Evolutionary conservation across 2,888 invertebrate genomes (phyloP), one percentile per base, ranked within the genome.

Genomic region (Caenorhabditis plicata): DNA sequence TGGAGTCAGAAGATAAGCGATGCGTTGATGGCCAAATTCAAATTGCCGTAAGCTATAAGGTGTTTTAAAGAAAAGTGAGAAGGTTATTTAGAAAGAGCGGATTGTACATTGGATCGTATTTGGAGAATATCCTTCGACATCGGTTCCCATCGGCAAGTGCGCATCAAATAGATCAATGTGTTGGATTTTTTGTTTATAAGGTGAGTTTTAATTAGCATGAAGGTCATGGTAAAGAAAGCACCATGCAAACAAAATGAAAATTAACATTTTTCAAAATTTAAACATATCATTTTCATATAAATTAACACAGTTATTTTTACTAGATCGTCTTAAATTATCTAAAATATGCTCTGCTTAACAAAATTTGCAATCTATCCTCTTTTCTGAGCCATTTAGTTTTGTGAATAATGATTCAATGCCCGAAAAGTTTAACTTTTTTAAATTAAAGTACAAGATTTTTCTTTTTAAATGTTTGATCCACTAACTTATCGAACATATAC

Each of bases 181-280:
- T 73, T 7, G 53, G 70, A 2, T 62, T 68, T 36, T 68, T 75
- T 52, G n/a, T n/a, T n/a, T n/a, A n/a, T n/a, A n/a, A n/a, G n/a
- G n/a, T n/a, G n/a, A n/a, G n/a, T n/a, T n/a, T n/a, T n/a, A n/a
- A n/a, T n/a, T n/a, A n/a, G n/a, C n/a, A n/a, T n/a, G n/a, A n/a
- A n/a, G n/a, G n/a, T n/a, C n/a, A n/a, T n/a, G n/a, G n/a, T n/a
- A n/a, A n/a, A n/a, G n/a, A n/a, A n/a, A n/a, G n/a, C n/a, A n/a
- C n/a, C n/a, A n/a, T n/a, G 65, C 65, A 8, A 74, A 58, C 49
- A 54, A 64, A 39, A 65, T 68, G 13, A 43, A 32, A 11, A 31
- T 27, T 27, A 7, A 13, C 7, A 9, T 27, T 27, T 9, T 27
- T 9, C 13, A 9, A 7, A 27, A 27, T 27, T 9, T 9, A 7